A percentile compares a stretch with the other conserved stretches of the same genome.
Evolutionary conservation across 2,888 invertebrate genomes (phyloP).

Genomic region (Parnassius apollo): DNA sequence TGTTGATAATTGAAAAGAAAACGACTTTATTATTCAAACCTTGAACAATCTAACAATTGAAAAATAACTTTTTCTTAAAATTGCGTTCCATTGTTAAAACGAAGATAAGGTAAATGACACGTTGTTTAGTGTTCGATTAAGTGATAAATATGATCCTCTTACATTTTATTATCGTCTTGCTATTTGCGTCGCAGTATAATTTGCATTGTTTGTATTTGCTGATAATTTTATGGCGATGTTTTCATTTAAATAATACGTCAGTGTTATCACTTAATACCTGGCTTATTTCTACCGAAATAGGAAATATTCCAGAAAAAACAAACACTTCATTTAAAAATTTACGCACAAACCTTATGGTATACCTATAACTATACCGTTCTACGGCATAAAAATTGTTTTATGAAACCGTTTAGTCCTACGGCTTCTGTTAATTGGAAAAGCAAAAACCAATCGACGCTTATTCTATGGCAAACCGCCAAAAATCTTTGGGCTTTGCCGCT

Average conservation of each 20-base stretch:
- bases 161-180: conserved; percentile 3
- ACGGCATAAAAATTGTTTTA: too few relatives aligned
- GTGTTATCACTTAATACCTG: conserved; percentile 4
- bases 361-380: too few relatives aligned
- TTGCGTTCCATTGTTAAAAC: not conserved
- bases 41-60: too few relatives aligned
- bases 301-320: too few relatives aligned
- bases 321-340: too few relatives aligned
- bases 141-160: conserved; percentile 3
- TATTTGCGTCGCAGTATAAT: conserved; percentile 7
- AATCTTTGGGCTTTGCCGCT: not conserved
- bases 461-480: conserved; percentile 3
- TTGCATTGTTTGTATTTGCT: conserved; percentile 11
- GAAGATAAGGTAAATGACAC: not conserved
- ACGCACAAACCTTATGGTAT: too few relatives aligned
- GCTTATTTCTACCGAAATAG: not conserved
- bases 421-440: conserved; percentile 10
- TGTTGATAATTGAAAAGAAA: too few relatives aligned
- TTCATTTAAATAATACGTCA: conserved; percentile 5
- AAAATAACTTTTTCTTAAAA: not conserved
- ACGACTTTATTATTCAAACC: too few relatives aligned
- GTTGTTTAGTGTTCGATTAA: conserved; percentile 11
- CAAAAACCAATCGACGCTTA: conserved; percentile 8
- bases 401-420: not conserved
- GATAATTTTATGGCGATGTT: conserved; percentile 20